Conservation (phyloP, 2,888 invertebrate species). For the Cerastis leucographa region DNA sequence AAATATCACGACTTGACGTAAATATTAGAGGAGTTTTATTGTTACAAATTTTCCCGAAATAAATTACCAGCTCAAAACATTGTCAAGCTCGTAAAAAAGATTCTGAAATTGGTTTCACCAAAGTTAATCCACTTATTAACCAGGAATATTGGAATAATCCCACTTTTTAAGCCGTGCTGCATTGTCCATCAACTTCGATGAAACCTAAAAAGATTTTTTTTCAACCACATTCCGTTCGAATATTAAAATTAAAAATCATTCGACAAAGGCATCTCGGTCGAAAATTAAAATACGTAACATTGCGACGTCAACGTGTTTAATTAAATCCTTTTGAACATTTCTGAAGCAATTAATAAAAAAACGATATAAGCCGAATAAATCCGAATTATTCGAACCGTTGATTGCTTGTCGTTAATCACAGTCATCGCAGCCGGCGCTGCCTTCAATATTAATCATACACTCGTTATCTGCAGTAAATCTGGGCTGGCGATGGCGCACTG, state of each 20-base stretch:
- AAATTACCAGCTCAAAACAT: neutral
- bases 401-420: constrained; percentile 85
- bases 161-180: constrained; percentile 38
- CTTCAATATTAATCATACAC: constrained; percentile 84
- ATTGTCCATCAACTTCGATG: constrained; percentile 34
- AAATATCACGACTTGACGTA: neutral
- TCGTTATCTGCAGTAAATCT: constrained; percentile 82
- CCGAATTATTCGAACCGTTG: constrained; percentile 79
- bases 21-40: neutral
- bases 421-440: constrained; percentile 73
- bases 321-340: constrained; percentile 62
- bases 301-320: constrained; percentile 55
- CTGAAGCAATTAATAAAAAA: constrained; percentile 66
- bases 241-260: constrained; percentile 53
- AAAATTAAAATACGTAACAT: constrained; percentile 32
- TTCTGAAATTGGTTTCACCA: neutral
- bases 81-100: neutral
- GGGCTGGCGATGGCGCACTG: constrained; percentile 66
- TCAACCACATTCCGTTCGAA: constrained; percentile 22
- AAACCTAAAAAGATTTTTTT: constrained; percentile 41
- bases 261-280: constrained; percentile 13
- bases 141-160: constrained; percentile 32
- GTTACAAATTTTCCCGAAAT: neutral
- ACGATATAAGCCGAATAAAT: constrained; percentile 73
- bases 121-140: constrained; percentile 37